A percentile compares a stretch with the other conserved stretches of the same genome.
These are phyloP conservation scores for Helicoverpa armigera DNA, from an alignment of 1,140 invertebrate species.

Conservation along the genomic window DNA sequence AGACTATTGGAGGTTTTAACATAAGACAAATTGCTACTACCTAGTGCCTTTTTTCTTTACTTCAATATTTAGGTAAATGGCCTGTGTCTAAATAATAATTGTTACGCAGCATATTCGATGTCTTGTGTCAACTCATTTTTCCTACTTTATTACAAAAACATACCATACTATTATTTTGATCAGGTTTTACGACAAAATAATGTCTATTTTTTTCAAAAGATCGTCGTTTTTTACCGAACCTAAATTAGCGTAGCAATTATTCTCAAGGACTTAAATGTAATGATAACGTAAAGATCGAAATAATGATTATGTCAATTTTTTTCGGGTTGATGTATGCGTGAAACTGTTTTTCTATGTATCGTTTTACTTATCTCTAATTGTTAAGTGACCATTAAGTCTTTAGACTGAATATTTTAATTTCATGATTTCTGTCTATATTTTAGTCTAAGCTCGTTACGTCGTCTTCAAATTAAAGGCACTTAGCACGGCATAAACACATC, in stretches of 20 bases:
- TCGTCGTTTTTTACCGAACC: constrained; percentile 7
- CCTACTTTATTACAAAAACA: neutral
- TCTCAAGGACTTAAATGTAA: constrained; percentile 38
- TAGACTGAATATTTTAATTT: neutral
- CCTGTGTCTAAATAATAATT: too few species aligned
- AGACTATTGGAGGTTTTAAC: too few species aligned
- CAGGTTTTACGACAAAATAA: neutral
- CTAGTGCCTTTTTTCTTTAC: too few species aligned
- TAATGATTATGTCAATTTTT: constrained; percentile 40
- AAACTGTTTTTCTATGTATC: constrained; percentile 23
- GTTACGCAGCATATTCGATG: too few species aligned
- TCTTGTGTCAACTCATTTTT: too few species aligned
- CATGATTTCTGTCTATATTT: neutral
- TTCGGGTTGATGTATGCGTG: constrained; percentile 20
- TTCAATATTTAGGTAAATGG: too few species aligned
- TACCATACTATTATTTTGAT: neutral
- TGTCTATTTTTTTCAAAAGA: neutral
- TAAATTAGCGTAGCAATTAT: constrained; percentile 25
- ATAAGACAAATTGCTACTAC: too few species aligned
- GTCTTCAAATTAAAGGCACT: neutral
- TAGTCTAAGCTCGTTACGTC: neutral
- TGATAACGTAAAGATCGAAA: constrained; percentile 45
- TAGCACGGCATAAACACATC: neutral
- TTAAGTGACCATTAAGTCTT: constrained; percentile 16
- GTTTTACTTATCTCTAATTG: constrained; percentile 12